Conservation (phyloP, 2,888 invertebrate species). For the Eudasyphora cyanicolor region DNA sequence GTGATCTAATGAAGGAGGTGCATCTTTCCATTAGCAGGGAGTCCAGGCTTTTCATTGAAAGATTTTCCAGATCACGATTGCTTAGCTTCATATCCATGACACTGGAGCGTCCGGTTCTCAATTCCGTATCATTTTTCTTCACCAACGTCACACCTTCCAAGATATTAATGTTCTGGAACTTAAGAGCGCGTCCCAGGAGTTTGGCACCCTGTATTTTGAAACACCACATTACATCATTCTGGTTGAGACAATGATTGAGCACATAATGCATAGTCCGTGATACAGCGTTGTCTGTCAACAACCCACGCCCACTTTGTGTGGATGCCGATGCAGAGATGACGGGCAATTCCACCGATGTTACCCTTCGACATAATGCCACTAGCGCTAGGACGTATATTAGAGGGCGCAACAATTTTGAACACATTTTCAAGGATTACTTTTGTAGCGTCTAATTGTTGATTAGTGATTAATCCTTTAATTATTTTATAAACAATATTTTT, state of each 20-base stretch:
- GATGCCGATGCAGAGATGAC: background rate
- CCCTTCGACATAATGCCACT: conserved; percentile 56
- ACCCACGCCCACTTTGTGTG: conserved; percentile 60
- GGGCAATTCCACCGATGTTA: conserved; percentile 59
- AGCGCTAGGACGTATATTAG: conserved; percentile 70
- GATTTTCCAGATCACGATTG: conserved; percentile 83
- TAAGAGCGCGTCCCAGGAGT: conserved; percentile 84
- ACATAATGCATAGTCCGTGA: conserved; percentile 77
- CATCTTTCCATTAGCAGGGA: conserved; percentile 82
- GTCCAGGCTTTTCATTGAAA: conserved; percentile 84
- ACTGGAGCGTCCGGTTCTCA: conserved; percentile 76
- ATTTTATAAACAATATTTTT: no score
- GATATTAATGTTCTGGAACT: conserved; percentile 83
- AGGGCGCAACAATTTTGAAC: no score
- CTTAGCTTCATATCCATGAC: conserved; percentile 80
- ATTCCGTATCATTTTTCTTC: conserved; percentile 78
- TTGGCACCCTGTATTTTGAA: conserved; percentile 86
- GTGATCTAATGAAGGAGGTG: conserved; percentile 83
- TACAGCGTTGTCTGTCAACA: conserved; percentile 73
- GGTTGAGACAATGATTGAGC: conserved; percentile 82
- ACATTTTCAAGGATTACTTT: conserved; percentile 68
- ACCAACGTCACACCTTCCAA: conserved; percentile 84
- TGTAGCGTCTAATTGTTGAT: no score
- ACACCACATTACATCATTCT: conserved; percentile 85
- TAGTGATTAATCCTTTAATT: no score